Conservation (phyloP, 2,113 vertebrate genomes). For the Diadophis punctatus region DNA sequence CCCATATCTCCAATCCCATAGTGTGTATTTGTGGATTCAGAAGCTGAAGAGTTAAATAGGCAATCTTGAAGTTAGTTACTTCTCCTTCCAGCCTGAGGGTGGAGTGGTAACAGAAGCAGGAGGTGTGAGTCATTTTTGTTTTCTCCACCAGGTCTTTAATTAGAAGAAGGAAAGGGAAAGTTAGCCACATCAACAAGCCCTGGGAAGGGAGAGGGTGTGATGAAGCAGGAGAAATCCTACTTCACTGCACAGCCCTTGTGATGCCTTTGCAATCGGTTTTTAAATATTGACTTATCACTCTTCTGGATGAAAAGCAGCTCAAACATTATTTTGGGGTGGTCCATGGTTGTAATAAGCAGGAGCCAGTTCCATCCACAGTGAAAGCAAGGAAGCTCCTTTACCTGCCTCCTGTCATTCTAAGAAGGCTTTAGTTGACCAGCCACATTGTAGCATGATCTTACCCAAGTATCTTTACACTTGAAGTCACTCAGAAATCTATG, state of each 20-base stretch:
- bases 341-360: background rate
- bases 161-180: background rate
- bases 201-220: background rate
- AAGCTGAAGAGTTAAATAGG: background rate
- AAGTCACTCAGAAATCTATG: background rate
- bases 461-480: background rate
- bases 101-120: background rate
- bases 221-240: background rate
- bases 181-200: background rate
- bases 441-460: background rate
- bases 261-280: background rate
- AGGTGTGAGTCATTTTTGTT: background rate
- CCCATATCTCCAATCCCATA: background rate
- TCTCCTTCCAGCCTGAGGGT: background rate
- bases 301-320: background rate
- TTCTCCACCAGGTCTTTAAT: background rate
- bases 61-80: background rate
- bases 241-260: background rate
- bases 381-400: background rate
- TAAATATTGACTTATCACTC: background rate
- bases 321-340: background rate
- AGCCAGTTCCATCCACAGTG: background rate
- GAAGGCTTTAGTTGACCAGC: background rate
- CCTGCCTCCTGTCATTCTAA: background rate
- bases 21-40: background rate